Percentiles rank a stretch among this genome's conserved stretches.
These are phyloP conservation scores for Bettongia penicillata DNA, from an alignment of 2,113 vertebrate species.

Conservation along the genomic window DNA sequence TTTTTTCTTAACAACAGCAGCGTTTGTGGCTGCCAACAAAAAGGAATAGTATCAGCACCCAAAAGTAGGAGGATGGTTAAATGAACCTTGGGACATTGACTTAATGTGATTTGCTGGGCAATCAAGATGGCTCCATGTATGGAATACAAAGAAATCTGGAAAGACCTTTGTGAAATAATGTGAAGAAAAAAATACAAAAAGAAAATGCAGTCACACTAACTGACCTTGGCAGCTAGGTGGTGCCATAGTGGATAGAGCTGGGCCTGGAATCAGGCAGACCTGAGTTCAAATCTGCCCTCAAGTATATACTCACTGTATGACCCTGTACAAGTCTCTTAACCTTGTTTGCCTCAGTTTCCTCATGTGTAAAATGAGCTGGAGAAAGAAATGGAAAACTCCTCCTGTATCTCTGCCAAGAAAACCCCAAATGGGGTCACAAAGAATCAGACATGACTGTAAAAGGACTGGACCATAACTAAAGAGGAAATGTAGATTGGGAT, in stretches of 20 bases:
- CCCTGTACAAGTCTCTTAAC: not conserved
- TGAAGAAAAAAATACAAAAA: not conserved
- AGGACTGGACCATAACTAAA: not conserved
- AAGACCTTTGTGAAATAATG: not conserved
- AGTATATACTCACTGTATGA: not conserved
- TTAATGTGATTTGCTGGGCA: not conserved
- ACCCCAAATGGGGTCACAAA: not conserved
- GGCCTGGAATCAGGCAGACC: not conserved
- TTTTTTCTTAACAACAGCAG: not conserved
- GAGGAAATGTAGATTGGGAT: not conserved
- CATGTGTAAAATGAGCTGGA: not conserved
- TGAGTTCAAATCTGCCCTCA: not conserved
- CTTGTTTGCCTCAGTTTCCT: not conserved
- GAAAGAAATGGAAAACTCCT: not conserved
- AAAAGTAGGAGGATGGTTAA: not conserved
- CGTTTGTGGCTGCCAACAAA: not conserved
- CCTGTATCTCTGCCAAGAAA: not conserved
- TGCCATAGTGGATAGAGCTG: not conserved
- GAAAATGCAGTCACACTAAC: not conserved
- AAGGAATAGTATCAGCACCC: not conserved
- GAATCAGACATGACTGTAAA: not conserved
- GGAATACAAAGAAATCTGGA: not conserved
- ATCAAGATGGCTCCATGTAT: not conserved
- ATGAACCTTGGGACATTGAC: not conserved
- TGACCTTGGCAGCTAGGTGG: not conserved